phyloP scores from a whole-genome alignment of 2,888 invertebrate genomes.

The Seladonia tumulorum region DNA sequence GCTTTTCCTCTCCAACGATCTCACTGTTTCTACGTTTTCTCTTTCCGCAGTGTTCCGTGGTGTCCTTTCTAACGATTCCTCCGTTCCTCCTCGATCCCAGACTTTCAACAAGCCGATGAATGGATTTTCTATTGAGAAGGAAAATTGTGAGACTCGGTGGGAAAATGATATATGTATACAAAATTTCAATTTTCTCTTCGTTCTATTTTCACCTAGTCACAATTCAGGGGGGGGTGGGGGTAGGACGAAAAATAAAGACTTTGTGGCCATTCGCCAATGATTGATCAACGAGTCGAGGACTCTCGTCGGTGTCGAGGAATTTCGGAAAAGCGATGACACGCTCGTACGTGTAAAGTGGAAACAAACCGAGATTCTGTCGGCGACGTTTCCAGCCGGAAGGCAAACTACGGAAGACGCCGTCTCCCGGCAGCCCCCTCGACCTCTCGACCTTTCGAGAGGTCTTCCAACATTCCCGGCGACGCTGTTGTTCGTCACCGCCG shows the following conservation, averaged over 20 bases:
- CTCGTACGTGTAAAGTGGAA: constrained; percentile 43
- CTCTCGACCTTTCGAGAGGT: constrained; percentile 67
- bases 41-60: neutral
- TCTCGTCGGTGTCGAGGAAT: neutral
- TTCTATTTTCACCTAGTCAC: no score
- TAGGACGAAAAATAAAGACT: no score
- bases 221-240: no score
- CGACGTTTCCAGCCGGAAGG: constrained; percentile 60
- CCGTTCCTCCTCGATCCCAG: no score
- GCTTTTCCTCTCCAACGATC: neutral
- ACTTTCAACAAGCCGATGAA: no score
- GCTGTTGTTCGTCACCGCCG: constrained; percentile 32
- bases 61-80: neutral
- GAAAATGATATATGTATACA: no score
- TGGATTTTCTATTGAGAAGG: no score
- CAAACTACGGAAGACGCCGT: constrained; percentile 54
- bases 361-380: constrained; percentile 63
- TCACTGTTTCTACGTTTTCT: neutral
- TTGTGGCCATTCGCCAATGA: neutral
- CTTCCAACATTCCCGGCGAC: constrained; percentile 43
- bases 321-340: constrained; percentile 8
- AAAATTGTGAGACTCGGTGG: no score
- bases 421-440: constrained; percentile 48
- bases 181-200: no score
- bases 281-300: neutral